Base-by-base conservation (phyloP, 2,888 invertebrate genomes). In the Oscheius myriophilus region DNA sequence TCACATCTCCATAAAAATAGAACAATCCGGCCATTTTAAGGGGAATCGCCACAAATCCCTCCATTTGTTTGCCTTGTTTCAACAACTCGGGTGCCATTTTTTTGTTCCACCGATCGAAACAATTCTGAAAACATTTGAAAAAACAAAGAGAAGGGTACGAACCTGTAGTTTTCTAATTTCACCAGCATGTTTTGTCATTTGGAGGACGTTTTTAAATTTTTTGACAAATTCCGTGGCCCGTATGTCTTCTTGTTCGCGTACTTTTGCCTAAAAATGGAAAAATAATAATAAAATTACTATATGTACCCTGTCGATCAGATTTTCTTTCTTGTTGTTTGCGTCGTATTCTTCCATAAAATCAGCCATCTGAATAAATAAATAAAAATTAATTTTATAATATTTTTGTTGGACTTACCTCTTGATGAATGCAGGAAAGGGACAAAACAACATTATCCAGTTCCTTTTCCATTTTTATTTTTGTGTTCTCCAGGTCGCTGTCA, bases 11-110 rank as follows among this genome's bases (percentile, higher is more conserved):
- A 6, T 12, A 18, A 21, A 52, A 41, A 25, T 52, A 53, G 41
- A 52, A 41, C n/a, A 63, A n/a, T 9, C 41, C 63, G 18, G 63
- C 63, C 14, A 63, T 21, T 42, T 63, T 52, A 41, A 41, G 9
- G 18, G 63, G 63, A 9, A 63, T 53, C 6, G 46, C 33, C 23
- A 14, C 33, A 18, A 61, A 26, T 11, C 2, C 18, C 49, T 61
- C 61, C 14, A 49, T 12, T 26, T 16, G 12, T 33, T 12, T 41
- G 6, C 18, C 16, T 63, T 63, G 23, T 63, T 63, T 14, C 16
- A 4, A 25, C 23, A 61, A 33, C 33, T 33, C 23, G 7, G 53
- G 51, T 0, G 39, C 16, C 39, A 63, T 21, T 52, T 39, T 51
- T 23, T 41, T 52, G 9, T 49, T 14, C 61, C 61, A 61, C 21